Conservation (phyloP, 2,113 vertebrate species). For the Pardalotus punctatus region DNA sequence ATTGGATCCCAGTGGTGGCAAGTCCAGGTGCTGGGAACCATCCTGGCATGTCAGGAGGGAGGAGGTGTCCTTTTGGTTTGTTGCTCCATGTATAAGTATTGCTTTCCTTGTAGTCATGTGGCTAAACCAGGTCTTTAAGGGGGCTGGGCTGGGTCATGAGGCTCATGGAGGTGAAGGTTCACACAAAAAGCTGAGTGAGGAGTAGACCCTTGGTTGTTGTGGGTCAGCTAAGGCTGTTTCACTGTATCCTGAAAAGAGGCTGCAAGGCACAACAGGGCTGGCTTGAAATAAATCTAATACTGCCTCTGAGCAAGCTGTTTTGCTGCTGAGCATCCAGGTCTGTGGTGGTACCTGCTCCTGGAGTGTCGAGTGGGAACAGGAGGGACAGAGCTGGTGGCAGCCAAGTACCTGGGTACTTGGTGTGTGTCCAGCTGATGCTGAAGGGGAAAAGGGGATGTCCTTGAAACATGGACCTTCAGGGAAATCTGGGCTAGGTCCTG, state of each 20-base stretch:
- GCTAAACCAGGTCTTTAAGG: neutral
- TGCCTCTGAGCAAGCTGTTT: neutral
- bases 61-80: neutral
- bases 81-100: neutral
- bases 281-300: neutral
- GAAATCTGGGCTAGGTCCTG: neutral
- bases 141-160: neutral
- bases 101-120: neutral
- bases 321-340: neutral
- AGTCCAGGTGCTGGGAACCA: neutral
- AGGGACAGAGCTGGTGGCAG: neutral
- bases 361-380: neutral
- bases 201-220: neutral
- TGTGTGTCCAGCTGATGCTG: neutral
- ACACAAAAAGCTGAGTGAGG: neutral
- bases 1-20: fast-evolving
- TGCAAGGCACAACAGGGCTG: neutral
- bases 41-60: neutral
- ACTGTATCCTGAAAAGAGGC: neutral
- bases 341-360: neutral
- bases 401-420: neutral
- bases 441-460: neutral
- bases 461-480: neutral
- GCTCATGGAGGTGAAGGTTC: neutral
- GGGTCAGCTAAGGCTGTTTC: neutral